Evolutionary conservation across 2,888 invertebrate species (phyloP).

Genomic region (Synanthedon tipuliformis): DNA sequence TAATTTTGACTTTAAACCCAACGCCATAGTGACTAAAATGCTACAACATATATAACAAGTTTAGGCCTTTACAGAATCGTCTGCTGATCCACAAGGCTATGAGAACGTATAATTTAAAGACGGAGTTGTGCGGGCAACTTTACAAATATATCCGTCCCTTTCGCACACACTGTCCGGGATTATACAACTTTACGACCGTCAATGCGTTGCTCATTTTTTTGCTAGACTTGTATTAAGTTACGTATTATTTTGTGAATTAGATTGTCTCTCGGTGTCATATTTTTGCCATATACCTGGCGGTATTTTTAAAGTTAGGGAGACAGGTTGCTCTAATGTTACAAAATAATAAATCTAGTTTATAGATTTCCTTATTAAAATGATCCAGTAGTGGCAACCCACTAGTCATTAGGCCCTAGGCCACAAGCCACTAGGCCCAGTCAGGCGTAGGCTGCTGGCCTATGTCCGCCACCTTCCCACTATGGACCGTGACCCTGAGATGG

Average conservation of each 20-base stretch:
- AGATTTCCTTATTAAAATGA: too few species aligned
- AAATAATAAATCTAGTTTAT: background rate
- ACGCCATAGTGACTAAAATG: slow-evolving; percentile 15
- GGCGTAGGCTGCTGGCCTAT: too few species aligned
- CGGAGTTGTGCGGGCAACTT: slow-evolving; percentile 37
- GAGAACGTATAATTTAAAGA: slow-evolving; percentile 71
- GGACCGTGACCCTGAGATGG: too few species aligned
- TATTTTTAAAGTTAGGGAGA: slow-evolving; percentile 32
- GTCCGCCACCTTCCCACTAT: too few species aligned
- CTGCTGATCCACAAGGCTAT: slow-evolving; percentile 57
- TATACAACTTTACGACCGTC: slow-evolving; percentile 40
- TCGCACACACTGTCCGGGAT: slow-evolving; percentile 26
- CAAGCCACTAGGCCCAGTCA: too few species aligned
- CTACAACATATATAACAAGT: slow-evolving; percentile 6
- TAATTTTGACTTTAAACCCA: slow-evolving; percentile 4
- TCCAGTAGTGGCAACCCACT: too few species aligned
- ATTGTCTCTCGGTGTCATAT: slow-evolving; percentile 62
- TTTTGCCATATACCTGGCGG: slow-evolving; percentile 45
- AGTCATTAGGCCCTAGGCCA: too few species aligned
- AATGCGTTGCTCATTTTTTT: slow-evolving; percentile 60
- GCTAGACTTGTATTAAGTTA: slow-evolving; percentile 59
- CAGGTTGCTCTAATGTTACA: slow-evolving; percentile 30
- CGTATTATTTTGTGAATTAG: slow-evolving; percentile 69
- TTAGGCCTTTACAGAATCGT: slow-evolving; percentile 23
- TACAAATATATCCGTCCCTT: slow-evolving; percentile 32